These are phyloP conservation scores for Daubentonia madagascariensis DNA, from an alignment of 2,113 vertebrate genomes.

Conservation along the genomic window DNA sequence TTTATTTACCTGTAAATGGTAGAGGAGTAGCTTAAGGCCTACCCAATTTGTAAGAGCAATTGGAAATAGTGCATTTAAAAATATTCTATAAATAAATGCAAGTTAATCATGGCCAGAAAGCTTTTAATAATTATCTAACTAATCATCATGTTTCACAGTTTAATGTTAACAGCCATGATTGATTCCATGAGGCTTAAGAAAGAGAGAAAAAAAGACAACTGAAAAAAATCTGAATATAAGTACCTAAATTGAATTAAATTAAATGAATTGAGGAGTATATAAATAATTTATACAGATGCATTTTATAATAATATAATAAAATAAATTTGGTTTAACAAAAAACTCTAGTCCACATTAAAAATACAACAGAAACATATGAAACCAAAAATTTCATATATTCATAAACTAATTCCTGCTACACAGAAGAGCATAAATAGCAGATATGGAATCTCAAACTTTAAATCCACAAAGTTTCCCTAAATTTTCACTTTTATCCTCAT, in stretches of 20 bases:
- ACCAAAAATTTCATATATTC: neutral
- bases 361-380: neutral
- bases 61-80: neutral
- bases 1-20: neutral
- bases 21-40: neutral
- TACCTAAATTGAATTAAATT: neutral
- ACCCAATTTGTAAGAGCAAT: neutral
- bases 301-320: neutral
- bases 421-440: neutral
- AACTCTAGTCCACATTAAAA: neutral
- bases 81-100: neutral
- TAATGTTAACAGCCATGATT: neutral
- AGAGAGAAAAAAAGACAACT: neutral
- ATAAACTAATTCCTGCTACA: neutral
- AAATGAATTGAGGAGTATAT: neutral
- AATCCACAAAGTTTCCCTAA: neutral
- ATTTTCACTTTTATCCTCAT: neutral
- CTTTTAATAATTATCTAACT: neutral
- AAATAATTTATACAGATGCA: neutral
- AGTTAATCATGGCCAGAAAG: neutral
- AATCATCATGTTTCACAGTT: neutral
- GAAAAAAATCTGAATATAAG: neutral
- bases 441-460: neutral
- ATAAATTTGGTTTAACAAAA: constrained; percentile 5
- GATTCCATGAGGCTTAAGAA: neutral